phyloP scores from a whole-genome alignment of 2,113 vertebrate genomes.

The Willisornis vidua region DNA sequence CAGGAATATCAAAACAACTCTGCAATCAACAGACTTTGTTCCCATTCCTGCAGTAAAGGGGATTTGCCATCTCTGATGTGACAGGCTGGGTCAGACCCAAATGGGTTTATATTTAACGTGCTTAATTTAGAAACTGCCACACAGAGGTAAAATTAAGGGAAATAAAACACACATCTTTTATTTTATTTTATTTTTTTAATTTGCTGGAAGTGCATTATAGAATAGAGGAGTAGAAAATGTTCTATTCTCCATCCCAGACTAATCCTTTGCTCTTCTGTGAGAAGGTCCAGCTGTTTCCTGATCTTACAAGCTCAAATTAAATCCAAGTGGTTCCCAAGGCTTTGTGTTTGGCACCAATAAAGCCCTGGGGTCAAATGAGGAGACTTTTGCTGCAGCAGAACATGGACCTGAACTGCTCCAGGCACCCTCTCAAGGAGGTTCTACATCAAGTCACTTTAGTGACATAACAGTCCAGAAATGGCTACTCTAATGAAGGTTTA shows the following conservation, averaged over 20 bases:
- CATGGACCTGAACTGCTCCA: background rate
- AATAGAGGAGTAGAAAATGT: background rate
- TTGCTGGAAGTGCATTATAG: background rate
- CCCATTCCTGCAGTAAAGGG: background rate
- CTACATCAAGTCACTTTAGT: background rate
- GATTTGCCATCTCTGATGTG: background rate
- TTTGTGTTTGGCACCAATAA: background rate
- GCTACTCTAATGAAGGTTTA: background rate
- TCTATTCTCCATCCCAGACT: background rate
- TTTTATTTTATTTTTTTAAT: background rate
- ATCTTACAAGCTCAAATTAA: constrained; percentile 11
- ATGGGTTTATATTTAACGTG: background rate
- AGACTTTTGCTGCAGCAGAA: background rate
- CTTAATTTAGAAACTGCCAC: background rate
- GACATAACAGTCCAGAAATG: background rate
- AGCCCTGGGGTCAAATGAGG: background rate
- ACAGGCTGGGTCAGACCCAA: background rate
- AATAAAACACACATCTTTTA: background rate
- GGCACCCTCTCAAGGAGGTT: rapidly evolving
- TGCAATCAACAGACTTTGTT: constrained; percentile 52
- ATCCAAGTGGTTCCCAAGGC: background rate
- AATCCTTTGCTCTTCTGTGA: background rate
- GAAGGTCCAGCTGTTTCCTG: constrained; percentile 31
- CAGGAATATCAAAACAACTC: background rate
- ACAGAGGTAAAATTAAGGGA: constrained; percentile 4